Evolutionary conservation across 2,797 vertebrate species (phyloP), one percentile per base, ranked within the genome.

Genomic region (Echeneis naucrates): DNA sequence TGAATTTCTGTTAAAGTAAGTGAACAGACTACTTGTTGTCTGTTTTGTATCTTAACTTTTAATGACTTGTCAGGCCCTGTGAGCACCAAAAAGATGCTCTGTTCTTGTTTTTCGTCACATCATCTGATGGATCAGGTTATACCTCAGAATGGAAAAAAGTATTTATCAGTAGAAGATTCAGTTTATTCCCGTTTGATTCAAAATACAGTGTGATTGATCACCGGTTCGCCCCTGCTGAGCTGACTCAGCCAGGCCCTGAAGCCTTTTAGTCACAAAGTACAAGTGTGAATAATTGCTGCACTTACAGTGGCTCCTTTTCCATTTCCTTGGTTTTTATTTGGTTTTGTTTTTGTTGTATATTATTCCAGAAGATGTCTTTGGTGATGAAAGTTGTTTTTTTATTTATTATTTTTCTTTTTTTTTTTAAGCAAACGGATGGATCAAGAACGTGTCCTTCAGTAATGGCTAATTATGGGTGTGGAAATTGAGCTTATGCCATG

Each of bases 191-290:
- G 51, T 68, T 44, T 82, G 62, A 88, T 45, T 61, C 35, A 80
- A 81, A 84, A 57, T 59, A 40, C 50, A 24, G 27, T n/a, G 27
- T 10, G 24, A 72, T 30, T 26, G 68, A 78, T 83, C 68, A 55
- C 3, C 77, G 38, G 5, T 66, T 67, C 48, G 76, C 65, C 51
- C 35, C 55, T 38, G 33, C 72, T 47, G 50, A 32, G 35, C 69
- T 38, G 62, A 68, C 30, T 72, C 67, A 58, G 59, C 40, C n/a
- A 23, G 2, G 48, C 68, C 53, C 32, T 5, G 7, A n/a, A 55
- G 27, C 42, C 13, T 47, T 7, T 37, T 33, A 35, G 61, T 23
- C 38, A 53, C 11, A 4, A 40, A 38, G 55, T 50, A 26, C 64
- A 19, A 37, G 24, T 19, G 13, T 32, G 2, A 61, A 63, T 13